Base-by-base conservation (phyloP, 2,888 invertebrate genomes). In the Periphyllus acericola region DNA sequence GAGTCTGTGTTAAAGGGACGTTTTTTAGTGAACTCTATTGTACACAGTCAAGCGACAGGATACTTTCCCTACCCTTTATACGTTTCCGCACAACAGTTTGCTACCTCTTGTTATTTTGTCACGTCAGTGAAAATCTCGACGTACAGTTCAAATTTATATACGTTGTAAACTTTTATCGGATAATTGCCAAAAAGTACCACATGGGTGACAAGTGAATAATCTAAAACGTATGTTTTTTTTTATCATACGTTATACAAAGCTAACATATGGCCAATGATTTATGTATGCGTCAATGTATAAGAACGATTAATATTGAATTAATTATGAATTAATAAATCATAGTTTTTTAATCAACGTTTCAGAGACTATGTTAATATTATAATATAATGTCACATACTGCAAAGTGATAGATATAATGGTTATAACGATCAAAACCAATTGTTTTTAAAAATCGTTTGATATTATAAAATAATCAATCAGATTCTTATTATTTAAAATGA, bases 1-100 rank as follows among this genome's bases (percentile, higher is more conserved):
- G 75, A 83, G 80, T 71, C 86, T 74, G 60, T 60, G 74, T 74
- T 87, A 60, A 74, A 87, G 87, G 87, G 81, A 79, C 80, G 71
- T 87, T 87, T 87, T 87, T 87, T 87, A 87, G 87, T 87, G 87
- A 80, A 86, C 86, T 80, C 81, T 46, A 81, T 87, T 87, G 87
- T 81, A 74, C 80, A 81, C 80, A 74, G 80, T 87, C 55, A 81
- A 87, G 72, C 87, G 80, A 87, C 80, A 87, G 80, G 86, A 74
- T 81, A 81, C 79, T 72, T 80, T 60, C 86, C 80, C 40, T 32
- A 36, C 84, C 84, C 66, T 40, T 34, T 21, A 21, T 71, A 34
- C 66, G 68, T 86, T 86, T 86, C 79, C 72, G 86, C 72, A 86
- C 72, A 87, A 87, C 87, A 81, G 78, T 86, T 79, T 86, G 86